A percentile compares a stretch with the other conserved stretches of the same genome.
These are phyloP conservation scores for Pelodiscus sinensis DNA, from an alignment of 2,113 vertebrate species.

Conservation along the genomic window DNA sequence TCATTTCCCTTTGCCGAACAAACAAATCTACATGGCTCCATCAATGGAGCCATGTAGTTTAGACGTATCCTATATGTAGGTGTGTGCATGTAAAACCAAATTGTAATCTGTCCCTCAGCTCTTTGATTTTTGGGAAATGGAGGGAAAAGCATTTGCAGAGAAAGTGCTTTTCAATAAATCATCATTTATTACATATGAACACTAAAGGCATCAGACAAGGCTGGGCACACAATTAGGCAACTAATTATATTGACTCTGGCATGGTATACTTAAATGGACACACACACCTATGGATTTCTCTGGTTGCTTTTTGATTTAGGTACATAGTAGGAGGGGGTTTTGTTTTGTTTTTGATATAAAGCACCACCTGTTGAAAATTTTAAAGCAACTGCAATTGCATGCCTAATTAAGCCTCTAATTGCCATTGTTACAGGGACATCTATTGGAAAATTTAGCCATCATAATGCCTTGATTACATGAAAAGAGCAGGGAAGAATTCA, in stretches of 20 bases:
- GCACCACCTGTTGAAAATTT: slow-evolving; percentile 59
- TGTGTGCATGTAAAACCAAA: neutral
- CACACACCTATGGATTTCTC: neutral
- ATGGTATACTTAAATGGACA: slow-evolving; percentile 41
- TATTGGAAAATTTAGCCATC: slow-evolving; percentile 60
- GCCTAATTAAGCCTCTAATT: slow-evolving; percentile 73
- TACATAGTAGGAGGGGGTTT: neutral
- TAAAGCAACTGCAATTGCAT: slow-evolving; percentile 59
- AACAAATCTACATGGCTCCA: too few species aligned
- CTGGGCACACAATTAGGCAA: slow-evolving; percentile 63
- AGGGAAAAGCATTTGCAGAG: slow-evolving; percentile 43
- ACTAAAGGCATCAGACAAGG: slow-evolving; percentile 29
- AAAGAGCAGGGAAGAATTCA: neutral
- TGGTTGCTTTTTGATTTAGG: neutral
- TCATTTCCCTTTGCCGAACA: too few species aligned
- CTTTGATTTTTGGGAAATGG: slow-evolving; percentile 47
- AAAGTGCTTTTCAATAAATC: slow-evolving; percentile 63
- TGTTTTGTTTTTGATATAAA: slow-evolving; percentile 15
- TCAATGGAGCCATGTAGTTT: too few species aligned
- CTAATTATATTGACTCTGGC: slow-evolving; percentile 66
- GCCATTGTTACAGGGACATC: slow-evolving; percentile 60
- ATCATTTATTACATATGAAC: slow-evolving; percentile 66
- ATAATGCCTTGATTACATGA: slow-evolving; percentile 6
- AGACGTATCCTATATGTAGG: too few species aligned
- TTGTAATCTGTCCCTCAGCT: slow-evolving; percentile 37